Percentiles rank a stretch among this genome's conserved stretches.
These are phyloP conservation scores for Spilosoma lubricipeda DNA, from an alignment of 2,888 invertebrate genomes.

Conservation along the genomic window DNA sequence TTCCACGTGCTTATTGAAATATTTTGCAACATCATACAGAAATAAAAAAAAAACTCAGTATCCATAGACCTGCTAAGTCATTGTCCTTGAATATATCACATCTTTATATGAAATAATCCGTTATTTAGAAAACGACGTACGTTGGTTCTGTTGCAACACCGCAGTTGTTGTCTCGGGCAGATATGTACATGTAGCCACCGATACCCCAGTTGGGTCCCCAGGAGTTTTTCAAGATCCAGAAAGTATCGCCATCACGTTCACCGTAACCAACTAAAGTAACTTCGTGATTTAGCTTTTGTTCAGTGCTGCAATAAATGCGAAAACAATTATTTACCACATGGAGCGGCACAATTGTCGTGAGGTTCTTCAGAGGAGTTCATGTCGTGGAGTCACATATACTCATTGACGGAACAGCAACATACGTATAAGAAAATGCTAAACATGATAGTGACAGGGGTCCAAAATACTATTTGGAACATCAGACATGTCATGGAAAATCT, in stretches of 20 bases:
- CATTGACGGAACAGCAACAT: too few species aligned
- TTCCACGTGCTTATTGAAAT: constrained; percentile 53
- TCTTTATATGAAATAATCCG: neutral
- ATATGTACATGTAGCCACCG: constrained; percentile 96
- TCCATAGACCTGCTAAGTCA: constrained; percentile 27
- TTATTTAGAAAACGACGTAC: constrained; percentile 88
- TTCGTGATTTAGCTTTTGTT: constrained; percentile 92
- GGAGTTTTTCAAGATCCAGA: constrained; percentile 97
- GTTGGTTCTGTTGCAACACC: constrained; percentile 95
- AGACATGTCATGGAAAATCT: constrained; percentile 2
- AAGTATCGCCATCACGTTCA: constrained; percentile 91
- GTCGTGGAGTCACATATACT: too few species aligned
- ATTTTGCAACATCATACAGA: constrained; percentile 29
- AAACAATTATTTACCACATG: neutral
- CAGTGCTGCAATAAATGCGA: constrained; percentile 82
- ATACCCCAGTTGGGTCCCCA: constrained; percentile 98
- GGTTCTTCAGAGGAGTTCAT: too few species aligned
- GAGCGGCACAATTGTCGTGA: too few species aligned
- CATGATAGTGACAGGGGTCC: neutral
- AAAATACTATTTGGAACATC: neutral
- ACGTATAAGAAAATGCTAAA: constrained; percentile 4
- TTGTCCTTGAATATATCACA: constrained; percentile 5
- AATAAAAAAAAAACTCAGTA: constrained; percentile 16
- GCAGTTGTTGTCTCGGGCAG: constrained; percentile 94
- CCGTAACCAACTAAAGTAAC: constrained; percentile 97